Conservation (phyloP, 2,113 vertebrate species). For the Cervus canadensis region DNA sequence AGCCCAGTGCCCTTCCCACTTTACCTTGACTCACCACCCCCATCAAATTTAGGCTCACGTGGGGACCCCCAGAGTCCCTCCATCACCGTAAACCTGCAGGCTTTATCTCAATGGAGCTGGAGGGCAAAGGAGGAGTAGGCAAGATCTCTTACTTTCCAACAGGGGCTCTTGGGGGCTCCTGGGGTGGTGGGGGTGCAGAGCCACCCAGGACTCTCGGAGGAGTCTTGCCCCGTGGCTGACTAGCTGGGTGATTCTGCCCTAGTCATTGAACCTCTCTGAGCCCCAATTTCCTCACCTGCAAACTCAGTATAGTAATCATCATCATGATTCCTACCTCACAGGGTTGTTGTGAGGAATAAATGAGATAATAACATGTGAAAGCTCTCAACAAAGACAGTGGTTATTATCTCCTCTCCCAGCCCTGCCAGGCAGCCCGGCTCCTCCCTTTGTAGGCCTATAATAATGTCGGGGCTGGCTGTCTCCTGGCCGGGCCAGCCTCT, state of each 20-base stretch:
- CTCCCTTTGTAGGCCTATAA: conserved; percentile 33
- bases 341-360: background rate
- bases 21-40: background rate
- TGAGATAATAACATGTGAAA: conserved; percentile 45
- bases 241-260: background rate
- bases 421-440: background rate
- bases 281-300: conserved; percentile 9
- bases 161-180: background rate
- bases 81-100: background rate
- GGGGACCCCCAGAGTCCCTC: background rate
- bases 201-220: background rate
- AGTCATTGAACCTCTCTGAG: background rate
- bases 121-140: background rate
- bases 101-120: background rate
- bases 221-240: background rate
- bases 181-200: background rate
- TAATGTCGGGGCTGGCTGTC: conserved; percentile 31
- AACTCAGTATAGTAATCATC: background rate
- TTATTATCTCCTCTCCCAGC: conserved; percentile 10
- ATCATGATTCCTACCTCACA: background rate
- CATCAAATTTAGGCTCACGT: background rate
- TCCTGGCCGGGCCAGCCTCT: background rate
- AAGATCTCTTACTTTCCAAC: background rate
- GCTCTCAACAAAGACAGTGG: background rate
- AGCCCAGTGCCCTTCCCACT: background rate